Conservation (phyloP, 2,888 invertebrate genomes). For the Cabera pusaria region DNA sequence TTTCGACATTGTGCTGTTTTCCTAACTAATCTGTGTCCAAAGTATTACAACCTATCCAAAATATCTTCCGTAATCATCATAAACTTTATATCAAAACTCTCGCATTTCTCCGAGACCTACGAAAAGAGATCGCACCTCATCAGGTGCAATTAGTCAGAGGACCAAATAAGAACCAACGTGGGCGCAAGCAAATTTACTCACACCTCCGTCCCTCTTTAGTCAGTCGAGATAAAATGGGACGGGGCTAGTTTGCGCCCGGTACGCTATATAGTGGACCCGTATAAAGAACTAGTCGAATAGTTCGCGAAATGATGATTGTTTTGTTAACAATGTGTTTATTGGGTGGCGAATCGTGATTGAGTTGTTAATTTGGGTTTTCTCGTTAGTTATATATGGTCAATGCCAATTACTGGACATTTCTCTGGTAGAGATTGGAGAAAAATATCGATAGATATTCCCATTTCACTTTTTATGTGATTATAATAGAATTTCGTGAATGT, state of each 20-base stretch:
- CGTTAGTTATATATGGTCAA: too few species aligned
- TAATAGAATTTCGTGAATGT: too few species aligned
- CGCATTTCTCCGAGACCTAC: slow-evolving; percentile 7
- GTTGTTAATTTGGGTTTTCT: background rate
- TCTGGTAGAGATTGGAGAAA: too few species aligned
- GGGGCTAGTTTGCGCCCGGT: slow-evolving; percentile 43
- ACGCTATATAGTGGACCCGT: slow-evolving; percentile 38
- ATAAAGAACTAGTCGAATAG: slow-evolving; percentile 35
- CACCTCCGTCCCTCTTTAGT: slow-evolving; percentile 32
- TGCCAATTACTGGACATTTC: too few species aligned
- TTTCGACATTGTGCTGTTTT: too few species aligned
- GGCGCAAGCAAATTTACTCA: slow-evolving; percentile 30
- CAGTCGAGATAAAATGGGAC: slow-evolving; percentile 30
- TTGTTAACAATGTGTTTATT: slow-evolving; percentile 13
- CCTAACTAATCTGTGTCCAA: too few species aligned
- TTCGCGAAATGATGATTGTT: slow-evolving; percentile 13
- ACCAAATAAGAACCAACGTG: slow-evolving; percentile 42
- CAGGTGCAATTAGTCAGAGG: slow-evolving; percentile 47
- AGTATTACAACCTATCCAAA: too few species aligned
- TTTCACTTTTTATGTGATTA: too few species aligned
- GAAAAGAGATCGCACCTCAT: slow-evolving; percentile 30
- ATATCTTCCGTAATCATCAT: too few species aligned
- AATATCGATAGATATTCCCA: too few species aligned
- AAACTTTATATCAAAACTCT: too few species aligned
- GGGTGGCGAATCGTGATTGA: background rate